Conservation (phyloP, 2,888 invertebrate species). For the Physocephala rufipes region DNA sequence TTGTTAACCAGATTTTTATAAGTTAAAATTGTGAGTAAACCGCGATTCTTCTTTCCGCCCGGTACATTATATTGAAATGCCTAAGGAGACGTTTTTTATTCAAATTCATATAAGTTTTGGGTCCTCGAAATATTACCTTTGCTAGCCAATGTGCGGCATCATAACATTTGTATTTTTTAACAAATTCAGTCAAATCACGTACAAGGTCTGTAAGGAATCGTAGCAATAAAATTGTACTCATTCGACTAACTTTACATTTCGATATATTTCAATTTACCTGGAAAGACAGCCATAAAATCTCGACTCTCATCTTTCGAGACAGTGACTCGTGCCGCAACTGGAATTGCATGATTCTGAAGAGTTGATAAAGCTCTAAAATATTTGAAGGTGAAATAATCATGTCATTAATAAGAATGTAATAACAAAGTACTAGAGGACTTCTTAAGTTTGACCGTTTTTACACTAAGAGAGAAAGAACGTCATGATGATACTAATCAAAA, state of each 20-base stretch:
- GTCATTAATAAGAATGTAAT: slow-evolving; percentile 1
- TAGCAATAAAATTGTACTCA: no score
- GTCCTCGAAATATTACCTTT: slow-evolving; percentile 69
- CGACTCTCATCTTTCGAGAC: slow-evolving; percentile 84
- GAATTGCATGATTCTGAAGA: slow-evolving; percentile 60
- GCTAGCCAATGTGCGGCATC: slow-evolving; percentile 84
- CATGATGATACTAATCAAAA: no score
- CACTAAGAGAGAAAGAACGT: no score
- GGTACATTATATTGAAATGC: slow-evolving; percentile 92
- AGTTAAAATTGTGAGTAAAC: slow-evolving; percentile 76
- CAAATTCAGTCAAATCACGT: slow-evolving; percentile 81
- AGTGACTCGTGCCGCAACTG: slow-evolving; percentile 70
- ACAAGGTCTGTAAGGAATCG: slow-evolving; percentile 84
- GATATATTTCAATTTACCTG: slow-evolving; percentile 62
- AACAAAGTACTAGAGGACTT: no score
- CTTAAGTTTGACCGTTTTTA: no score
- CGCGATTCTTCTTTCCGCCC: slow-evolving; percentile 87
- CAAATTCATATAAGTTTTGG: not conserved
- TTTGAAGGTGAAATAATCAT: slow-evolving; percentile 6
- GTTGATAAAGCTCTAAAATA: slow-evolving; percentile 61
- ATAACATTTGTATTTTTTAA: slow-evolving; percentile 78
- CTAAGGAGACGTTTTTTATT: slow-evolving; percentile 63
- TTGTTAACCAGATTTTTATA: slow-evolving; percentile 78
- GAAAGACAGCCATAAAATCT: slow-evolving; percentile 89
- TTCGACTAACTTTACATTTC: no score